Base-by-base conservation (phyloP, 1,140 invertebrate genomes). In the Hyphantria cunea region DNA sequence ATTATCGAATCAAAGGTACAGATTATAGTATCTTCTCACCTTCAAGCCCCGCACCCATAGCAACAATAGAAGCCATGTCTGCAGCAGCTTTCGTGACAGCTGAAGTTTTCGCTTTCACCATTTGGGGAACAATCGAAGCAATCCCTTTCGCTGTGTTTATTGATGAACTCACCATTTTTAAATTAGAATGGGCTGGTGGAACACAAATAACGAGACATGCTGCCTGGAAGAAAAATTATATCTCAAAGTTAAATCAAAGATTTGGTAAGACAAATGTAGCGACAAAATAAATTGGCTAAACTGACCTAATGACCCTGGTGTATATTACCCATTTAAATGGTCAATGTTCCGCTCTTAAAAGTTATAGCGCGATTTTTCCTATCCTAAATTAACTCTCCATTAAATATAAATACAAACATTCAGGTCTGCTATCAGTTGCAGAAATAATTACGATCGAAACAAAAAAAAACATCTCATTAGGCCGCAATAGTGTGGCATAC, bases 181-280 rank as follows among this genome's bases (percentile, higher is more conserved):
- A 66, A 10, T 34, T 54, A 32, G 64, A 42, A 10, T 66, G 11
- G 0, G 68, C 66, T 34, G 68, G 66, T 6, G 68, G 68, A 6
- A 76, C 39, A 6, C 76, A 32, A 31, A 71, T 69, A 14, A 68
- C 69, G 11, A 74, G 42, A 44, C 69, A 76, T 1, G 66, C 72
- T 5, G 72, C 11, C 77, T 79, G 63, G 25, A 44, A 56, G 51
- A 34, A 0, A 15, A 10, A 12, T 53, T 8, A 10, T 13, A 10
- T 32, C n/a, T n/a, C n/a, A n/a, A n/a, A n/a, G n/a, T n/a, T n/a
- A n/a, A n/a, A n/a, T n/a, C n/a, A n/a, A n/a, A n/a, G n/a, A n/a
- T n/a, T n/a, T n/a, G n/a, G n/a, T n/a, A n/a, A n/a, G n/a, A n/a
- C n/a, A n/a, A n/a, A 44, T n/a, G n/a, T 44, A 44, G 42, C n/a